Base-by-base conservation (phyloP, 2,888 invertebrate species). In the Diarsia dahlii region DNA sequence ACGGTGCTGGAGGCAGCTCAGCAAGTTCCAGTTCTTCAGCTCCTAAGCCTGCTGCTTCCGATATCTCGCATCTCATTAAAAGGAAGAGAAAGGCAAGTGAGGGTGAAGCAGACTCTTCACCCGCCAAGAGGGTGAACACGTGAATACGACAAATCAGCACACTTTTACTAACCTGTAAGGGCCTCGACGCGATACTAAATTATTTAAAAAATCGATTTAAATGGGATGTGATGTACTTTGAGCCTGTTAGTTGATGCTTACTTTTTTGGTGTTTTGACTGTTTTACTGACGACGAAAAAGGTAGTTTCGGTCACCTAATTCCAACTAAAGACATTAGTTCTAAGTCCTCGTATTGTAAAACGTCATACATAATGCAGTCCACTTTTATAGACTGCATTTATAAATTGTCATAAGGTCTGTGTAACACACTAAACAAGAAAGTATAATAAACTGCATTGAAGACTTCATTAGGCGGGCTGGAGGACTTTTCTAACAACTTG, bases 21-120 rank as follows among this genome's bases (percentile, higher is more conserved):
- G 87, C 93, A 1, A 88, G 91, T 45, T 84, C 91, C 69, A 90
- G 91, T 60, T 88, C 93, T 0, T 78, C 94, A 8, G 92, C 95
- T 28, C 92, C 97, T 34, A 98, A 97, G 89, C 97, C 98, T 46
- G 98, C 97, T 0, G 98, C 97, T 0, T 97, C 97, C 15, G 97
- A 99, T 91, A 99, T 99, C 83, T 98, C 98, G 0, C 99, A 99
- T 94, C 97, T 99, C 76, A 98, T 99, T 82, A 98, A 97, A 88
- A 96, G 98, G 84, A 98, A 98, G 93, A 96, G 98, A 86, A 98
- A 98, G 93, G 95, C 97, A 1, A 97, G 97, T 56, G 97, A 97
- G 9, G 92, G 97, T 0, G 97, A 97, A 23, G 94, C 95, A 0
- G 97, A 97, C 39, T 93, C 95, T 0, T 95, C 96, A 0, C 97